phyloP scores from a whole-genome alignment of 2,113 vertebrate genomes.

The Talpa occidentalis region DNA sequence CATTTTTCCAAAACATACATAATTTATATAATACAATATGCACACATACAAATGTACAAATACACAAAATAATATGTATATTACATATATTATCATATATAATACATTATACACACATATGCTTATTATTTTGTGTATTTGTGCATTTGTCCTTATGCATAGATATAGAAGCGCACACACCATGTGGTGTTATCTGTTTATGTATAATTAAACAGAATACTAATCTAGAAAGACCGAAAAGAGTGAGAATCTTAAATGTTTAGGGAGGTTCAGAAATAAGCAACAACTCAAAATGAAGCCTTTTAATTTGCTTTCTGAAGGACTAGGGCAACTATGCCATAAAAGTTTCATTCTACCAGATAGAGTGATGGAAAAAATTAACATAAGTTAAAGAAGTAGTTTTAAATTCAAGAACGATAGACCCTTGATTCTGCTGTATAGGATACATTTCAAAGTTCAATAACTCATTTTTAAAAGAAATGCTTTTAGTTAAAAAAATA shows the following conservation, averaged over 20 bases:
- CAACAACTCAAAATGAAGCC: not conserved
- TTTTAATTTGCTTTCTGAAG: slow-evolving; percentile 25
- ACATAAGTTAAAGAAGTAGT: slow-evolving; percentile 22
- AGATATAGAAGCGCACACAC: too few species aligned
- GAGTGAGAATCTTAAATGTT: not conserved
- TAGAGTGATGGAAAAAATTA: slow-evolving; percentile 4
- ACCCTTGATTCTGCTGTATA: slow-evolving; percentile 6
- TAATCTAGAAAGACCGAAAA: not conserved
- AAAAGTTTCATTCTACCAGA: not conserved
- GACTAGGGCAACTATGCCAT: not conserved
- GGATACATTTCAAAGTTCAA: slow-evolving; percentile 39
- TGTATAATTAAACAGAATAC: not conserved
- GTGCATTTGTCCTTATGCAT: not conserved
- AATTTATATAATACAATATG: too few species aligned
- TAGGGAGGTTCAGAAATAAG: not conserved
- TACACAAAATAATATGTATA: too few species aligned
- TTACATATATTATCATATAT: too few species aligned
- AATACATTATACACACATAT: not conserved
- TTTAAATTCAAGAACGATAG: slow-evolving; percentile 30
- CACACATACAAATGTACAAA: not conserved
- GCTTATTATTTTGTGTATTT: not conserved
- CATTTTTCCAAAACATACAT: too few species aligned
- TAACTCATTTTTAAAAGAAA: slow-evolving; percentile 27
- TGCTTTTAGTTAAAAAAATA: not conserved
- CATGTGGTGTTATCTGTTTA: not conserved